A percentile compares a stretch with the other conserved stretches of the same genome.
These are phyloP conservation scores for Bombus fervidus DNA, from an alignment of 1,140 invertebrate species.

Conservation along the genomic window DNA sequence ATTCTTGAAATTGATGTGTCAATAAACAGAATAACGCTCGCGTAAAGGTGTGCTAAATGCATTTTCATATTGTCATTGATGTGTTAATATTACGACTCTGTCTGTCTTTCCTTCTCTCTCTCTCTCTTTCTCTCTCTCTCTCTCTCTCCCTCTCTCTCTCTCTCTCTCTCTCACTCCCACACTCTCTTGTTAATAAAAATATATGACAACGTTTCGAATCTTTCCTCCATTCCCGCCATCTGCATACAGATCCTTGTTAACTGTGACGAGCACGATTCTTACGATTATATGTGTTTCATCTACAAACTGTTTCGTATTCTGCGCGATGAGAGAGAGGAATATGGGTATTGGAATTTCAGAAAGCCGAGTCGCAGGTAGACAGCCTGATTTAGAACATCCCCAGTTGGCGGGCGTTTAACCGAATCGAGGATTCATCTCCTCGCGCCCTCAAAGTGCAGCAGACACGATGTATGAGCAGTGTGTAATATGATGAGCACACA, in stretches of 20 bases:
- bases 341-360: slow-evolving; percentile 63
- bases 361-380: slow-evolving; percentile 61
- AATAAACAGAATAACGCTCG: slow-evolving; percentile 44
- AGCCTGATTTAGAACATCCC: slow-evolving; percentile 65
- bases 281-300: neutral
- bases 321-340: neutral
- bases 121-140: no score
- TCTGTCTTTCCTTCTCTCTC: no score
- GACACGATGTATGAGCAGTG: slow-evolving; percentile 69
- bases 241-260: no score
- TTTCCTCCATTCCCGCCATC: no score
- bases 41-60: slow-evolving; percentile 29
- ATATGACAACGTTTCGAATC: slow-evolving; percentile 1
- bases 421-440: slow-evolving; percentile 68
- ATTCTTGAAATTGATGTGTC: slow-evolving; percentile 50
- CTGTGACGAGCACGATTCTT: neutral
- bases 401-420: slow-evolving; percentile 66
- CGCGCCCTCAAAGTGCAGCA: slow-evolving; percentile 61
- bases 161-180: no score
- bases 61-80: slow-evolving; percentile 41
- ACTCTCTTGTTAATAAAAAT: neutral
- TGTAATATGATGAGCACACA: slow-evolving; percentile 73
- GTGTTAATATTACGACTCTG: neutral
- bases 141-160: neutral
- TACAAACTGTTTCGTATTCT: slow-evolving; percentile 1